Base-by-base conservation (phyloP, 2,113 vertebrate species). In the Amblyopsis rosae region DNA sequence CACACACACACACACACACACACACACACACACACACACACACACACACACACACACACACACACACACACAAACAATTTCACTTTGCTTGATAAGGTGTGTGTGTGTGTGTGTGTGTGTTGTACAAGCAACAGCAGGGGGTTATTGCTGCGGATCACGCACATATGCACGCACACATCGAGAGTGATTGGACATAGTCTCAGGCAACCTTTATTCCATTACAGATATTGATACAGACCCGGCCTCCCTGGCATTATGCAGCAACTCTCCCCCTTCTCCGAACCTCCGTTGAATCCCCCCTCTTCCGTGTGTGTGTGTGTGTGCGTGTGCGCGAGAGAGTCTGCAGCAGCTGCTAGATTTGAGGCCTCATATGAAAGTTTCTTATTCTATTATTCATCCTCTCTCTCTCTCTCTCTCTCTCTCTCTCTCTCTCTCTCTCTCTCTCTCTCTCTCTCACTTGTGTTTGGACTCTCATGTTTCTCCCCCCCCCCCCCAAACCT, bases 211-310 rank as follows among this genome's bases (percentile, higher is more conserved):
- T 78, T 80, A 82, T 78, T 83, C 68, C 82, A 87, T 88, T 80
- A 89, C 59, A 73, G 76, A 85, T 86, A 84, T 86, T 86, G 84
- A 75, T 62, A 82, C 46, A 73, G 72, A 77, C 35, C 35, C 63
- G 46, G 19, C 48, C 51, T 10, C 12, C 51, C 51, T 81, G 69
- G 66, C 81, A 76, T 13, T 35, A 46, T 74, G 45, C 73, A 33
- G 26, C 58, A 35, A 11, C 47, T 11, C 58, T 71, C 61, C 6
- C 59, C 51, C 47, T 71, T 70, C 1, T 51, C 62, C 10, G 62
- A 3, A 26, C 47, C 26, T 64, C 64, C 63, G 70, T 65, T 59
- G 49, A 13, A 12, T 48, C 16, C 66, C 48, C n/a, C 54, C 63
- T 47, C 54, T 53, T 13, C 54, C 6, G 19, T 12, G 12, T 68